These are phyloP conservation scores for Hydrotaea cyrtoneurina DNA, from an alignment of 2,888 invertebrate species.

Conservation along the genomic window DNA sequence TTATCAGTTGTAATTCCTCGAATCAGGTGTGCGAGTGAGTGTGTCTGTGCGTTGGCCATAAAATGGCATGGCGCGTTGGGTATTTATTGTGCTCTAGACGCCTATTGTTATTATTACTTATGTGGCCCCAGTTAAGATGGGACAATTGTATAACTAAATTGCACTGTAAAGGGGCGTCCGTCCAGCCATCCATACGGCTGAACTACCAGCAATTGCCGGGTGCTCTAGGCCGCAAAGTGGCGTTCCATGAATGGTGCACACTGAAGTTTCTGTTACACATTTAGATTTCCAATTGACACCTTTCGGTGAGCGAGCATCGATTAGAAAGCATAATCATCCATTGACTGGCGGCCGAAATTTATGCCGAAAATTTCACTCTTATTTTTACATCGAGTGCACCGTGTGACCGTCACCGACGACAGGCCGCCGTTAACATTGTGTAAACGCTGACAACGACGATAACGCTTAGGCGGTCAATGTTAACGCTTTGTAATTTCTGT, in stretches of 20 bases:
- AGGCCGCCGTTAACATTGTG: too few relatives aligned
- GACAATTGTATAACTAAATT: neutral
- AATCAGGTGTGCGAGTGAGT: neutral
- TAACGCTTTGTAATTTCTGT: neutral
- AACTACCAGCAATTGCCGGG: too few relatives aligned
- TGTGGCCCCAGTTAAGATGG: neutral
- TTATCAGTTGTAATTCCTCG: slow-evolving; percentile 7
- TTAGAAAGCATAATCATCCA: neutral
- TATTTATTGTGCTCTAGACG: neutral
- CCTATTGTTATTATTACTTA: neutral
- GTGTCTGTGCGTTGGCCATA: neutral
- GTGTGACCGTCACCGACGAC: too few relatives aligned
- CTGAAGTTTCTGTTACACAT: neutral
- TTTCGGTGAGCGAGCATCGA: neutral
- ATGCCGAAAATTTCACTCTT: neutral
- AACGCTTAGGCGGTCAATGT: neutral
- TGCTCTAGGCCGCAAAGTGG: too few relatives aligned
- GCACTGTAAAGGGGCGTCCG: neutral
- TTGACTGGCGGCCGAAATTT: neutral
- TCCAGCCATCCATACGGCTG: neutral
- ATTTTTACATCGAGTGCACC: neutral
- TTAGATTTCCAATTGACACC: neutral
- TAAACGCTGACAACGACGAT: neutral
- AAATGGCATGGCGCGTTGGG: neutral
- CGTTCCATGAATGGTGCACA: neutral